Evolutionary conservation across 2,888 invertebrate genomes (phyloP).

Genomic region (Sinhomidia bicolor): DNA sequence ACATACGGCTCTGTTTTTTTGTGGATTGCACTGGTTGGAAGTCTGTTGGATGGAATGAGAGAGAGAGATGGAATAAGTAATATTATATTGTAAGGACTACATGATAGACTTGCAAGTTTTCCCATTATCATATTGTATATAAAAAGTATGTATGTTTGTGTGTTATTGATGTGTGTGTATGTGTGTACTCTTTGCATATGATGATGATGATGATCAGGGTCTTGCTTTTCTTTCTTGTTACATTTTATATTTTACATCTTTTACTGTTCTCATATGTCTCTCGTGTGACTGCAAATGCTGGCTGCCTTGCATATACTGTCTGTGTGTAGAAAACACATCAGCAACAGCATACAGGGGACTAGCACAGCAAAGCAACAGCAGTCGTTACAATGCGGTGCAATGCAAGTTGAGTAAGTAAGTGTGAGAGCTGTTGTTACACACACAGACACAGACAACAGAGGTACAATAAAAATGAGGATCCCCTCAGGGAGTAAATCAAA

Average conservation of each 20-base stretch:
- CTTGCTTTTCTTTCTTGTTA: too few relatives aligned
- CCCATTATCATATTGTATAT: background rate
- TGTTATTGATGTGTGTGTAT: constrained; percentile 2
- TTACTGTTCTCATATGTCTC: constrained; percentile 19
- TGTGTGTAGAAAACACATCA: background rate
- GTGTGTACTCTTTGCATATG: too few relatives aligned
- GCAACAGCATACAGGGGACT: too few relatives aligned
- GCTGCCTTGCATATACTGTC: background rate
- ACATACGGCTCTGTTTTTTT: constrained; percentile 1
- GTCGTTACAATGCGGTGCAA: background rate
- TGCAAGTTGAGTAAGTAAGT: background rate
- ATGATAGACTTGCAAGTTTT: constrained; percentile 17
- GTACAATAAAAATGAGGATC: too few relatives aligned
- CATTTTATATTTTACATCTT: constrained; percentile 18
- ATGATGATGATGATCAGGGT: too few relatives aligned
- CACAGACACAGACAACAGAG: too few relatives aligned
- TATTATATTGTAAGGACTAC: too few relatives aligned
- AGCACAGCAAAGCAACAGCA: background rate
- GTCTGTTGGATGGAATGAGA: background rate
- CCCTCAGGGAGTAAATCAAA: constrained; percentile 65
- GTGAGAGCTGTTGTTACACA: background rate
- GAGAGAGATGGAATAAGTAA: background rate
- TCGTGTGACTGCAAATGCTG: too few relatives aligned
- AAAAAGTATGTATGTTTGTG: constrained; percentile 13
- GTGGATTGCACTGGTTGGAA: constrained; percentile 25